These are phyloP conservation scores for Radopholus similis DNA, from an alignment of 1,140 invertebrate species.

Conservation along the genomic window DNA sequence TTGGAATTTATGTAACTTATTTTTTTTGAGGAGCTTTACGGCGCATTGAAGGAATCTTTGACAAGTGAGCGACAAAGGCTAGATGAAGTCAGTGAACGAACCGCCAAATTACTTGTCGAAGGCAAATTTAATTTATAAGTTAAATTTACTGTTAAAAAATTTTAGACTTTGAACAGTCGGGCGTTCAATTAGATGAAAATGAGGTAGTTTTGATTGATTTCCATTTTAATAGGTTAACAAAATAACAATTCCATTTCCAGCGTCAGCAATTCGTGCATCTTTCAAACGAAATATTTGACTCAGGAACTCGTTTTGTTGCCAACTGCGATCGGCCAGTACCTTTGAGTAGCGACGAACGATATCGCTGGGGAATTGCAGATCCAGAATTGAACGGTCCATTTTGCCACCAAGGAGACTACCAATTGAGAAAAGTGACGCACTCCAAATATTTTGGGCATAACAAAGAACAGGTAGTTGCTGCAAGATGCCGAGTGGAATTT, in stretches of 20 bases:
- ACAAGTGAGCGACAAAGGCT: constrained; percentile 15
- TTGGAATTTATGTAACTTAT: background rate
- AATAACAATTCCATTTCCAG: constrained; percentile 20
- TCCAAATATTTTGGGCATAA: constrained; percentile 26
- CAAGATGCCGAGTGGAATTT: background rate
- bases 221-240: background rate
- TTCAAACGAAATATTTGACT: constrained; percentile 42
- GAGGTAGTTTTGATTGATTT: constrained; percentile 13
- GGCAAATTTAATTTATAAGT: too few species aligned
- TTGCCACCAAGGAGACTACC: background rate
- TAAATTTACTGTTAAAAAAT: too few species aligned
- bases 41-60: constrained; percentile 27
- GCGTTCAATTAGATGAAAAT: constrained; percentile 39
- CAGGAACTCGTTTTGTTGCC: constrained; percentile 24
- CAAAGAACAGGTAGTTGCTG: constrained; percentile 30
- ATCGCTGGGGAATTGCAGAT: background rate
- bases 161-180: constrained; percentile 51
- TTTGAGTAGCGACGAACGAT: constrained; percentile 4
- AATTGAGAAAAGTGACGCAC: constrained; percentile 13
- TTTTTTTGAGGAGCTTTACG: constrained; percentile 26
- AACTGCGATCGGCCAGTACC: constrained; percentile 13
- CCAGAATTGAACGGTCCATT: constrained; percentile 11
- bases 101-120: constrained; percentile 28
- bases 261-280: constrained; percentile 31
- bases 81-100: constrained; percentile 29